Base-by-base conservation (phyloP, 2,797 vertebrate species). In the Myotis findleyi region DNA sequence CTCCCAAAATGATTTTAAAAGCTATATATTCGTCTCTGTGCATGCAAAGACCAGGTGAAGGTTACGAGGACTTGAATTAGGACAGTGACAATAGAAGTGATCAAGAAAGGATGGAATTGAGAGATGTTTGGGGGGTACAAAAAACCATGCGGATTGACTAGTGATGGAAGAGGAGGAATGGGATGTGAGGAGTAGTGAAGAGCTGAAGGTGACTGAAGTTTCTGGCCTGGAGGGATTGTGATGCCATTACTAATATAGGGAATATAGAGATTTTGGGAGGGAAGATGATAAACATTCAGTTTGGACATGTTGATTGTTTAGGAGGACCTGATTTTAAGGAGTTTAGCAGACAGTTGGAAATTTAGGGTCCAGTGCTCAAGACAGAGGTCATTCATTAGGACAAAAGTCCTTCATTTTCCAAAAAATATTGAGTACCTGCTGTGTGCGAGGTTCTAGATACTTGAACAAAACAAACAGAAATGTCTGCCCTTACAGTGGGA, bases 401-500 rank as follows among this genome's bases (percentile, higher is more conserved):
- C 47, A 81, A 44, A 83, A 83, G 57, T 21, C 80, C n/a, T 76
- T 16, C 3, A 49, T 92, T 91, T 68, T 85, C 76, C 16, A 92
- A 11, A 79, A 92, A 33, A 82, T 82, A 59, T 51, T 80, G 71
- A 94, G 68, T 88, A 10, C 41, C 72, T 91, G 6, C 27, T 79
- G 1, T 72, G 41, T 95, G 30, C 36, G 33, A 75, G 44, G 7
- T 89, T 91, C 25, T 89, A 36, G 62, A 80, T 87, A 14, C 59
- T 84, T 80, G 57, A 72, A 72, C 8, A 80, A 94, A 89, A 59
- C 38, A 91, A 93, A 66, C 41, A 91, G 57, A 96, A 95, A 27
- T 36, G 16, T 36, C 13, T 55, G 36, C 30, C 66, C 49, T 87
- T 36, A 18, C 10, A 73, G 38, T 36, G 27, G 55, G 77, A 90